These are phyloP conservation scores for Leptinotarsa defecta DNA, from an alignment of 1,140 invertebrate species.

Conservation along the genomic window DNA sequence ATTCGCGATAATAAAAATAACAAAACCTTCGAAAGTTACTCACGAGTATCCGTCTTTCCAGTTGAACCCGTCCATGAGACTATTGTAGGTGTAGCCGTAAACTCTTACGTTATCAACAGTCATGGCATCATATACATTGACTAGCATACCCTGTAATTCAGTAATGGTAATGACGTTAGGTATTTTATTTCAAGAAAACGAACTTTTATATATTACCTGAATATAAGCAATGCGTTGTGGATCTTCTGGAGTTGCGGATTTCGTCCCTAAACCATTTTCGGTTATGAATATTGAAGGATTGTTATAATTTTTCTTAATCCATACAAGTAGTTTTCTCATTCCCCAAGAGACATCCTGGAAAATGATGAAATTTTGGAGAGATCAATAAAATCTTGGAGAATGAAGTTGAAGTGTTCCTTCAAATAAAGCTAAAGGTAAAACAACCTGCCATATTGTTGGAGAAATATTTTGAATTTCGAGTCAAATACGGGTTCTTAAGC, in stretches of 20 bases:
- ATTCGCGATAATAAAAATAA: too few relatives aligned
- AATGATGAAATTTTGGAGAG: too few relatives aligned
- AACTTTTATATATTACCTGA: background rate
- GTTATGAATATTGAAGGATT: too few relatives aligned
- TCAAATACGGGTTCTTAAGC: too few relatives aligned
- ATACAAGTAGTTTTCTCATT: too few relatives aligned
- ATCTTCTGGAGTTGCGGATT: background rate
- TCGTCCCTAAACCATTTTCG: background rate
- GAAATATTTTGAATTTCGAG: too few relatives aligned
- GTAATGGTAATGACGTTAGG: background rate
- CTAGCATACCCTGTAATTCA: background rate
- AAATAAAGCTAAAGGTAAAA: too few relatives aligned
- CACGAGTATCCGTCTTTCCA: background rate
- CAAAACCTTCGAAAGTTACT: background rate
- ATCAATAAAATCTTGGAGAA: too few relatives aligned
- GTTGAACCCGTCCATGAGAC: background rate
- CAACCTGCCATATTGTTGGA: too few relatives aligned
- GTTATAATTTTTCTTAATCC: too few relatives aligned
- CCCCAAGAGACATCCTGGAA: too few relatives aligned
- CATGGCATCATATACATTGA: background rate
- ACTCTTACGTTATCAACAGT: background rate
- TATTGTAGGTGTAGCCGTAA: constrained; percentile 5
- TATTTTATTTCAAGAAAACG: background rate
- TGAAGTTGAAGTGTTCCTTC: too few relatives aligned
- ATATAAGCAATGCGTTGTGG: background rate